Base-by-base conservation (phyloP, 2,888 invertebrate genomes). In the Mechanitis mazaeus region DNA sequence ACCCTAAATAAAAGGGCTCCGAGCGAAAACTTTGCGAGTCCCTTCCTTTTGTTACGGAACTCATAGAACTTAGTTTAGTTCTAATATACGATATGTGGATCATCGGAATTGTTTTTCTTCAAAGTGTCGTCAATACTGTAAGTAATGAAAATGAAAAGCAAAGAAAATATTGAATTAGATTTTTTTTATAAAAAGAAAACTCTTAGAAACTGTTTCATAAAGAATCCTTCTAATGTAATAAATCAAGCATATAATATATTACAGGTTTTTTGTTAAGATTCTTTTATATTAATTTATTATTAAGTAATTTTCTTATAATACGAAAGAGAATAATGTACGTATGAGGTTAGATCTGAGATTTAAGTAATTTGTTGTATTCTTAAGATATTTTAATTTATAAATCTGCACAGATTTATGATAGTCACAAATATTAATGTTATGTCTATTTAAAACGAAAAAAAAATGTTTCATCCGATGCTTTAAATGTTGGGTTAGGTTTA, bases 1-100 rank as follows among this genome's bases (percentile, higher is more conserved):
- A 85, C 86, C 87, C 87, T 87, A 85, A 84, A 84, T 78, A 81
- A 81, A 85, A 85, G 84, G 86, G 84, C 81, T 77, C 81, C 76
- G 74, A 64, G 74, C 77, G 79, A 78, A 81, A 83, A 82, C 76
- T 79, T 77, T 68, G 20, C 20, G 20, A 20, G 20, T 20, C 67
- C 65, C 72, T 72, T 73, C 79, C 76, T 77, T 79, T 79, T 78
- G 79, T 71, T 79, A 79, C 75, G 76, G 79, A 80, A 79, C 78
- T 79, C 80, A 82, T 85, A 83, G 78, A 84, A 84, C 80, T 66
- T 66, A 66, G 59, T 61, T 66, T 58, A 58, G 55, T 54, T 58
- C 56, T 61, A 57, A 65, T 64, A 60, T 61, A 54, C 31, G 50
- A 50, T 58, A 54, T 60, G 63, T 60, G 45, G 59, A 59, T 58